A percentile compares a stretch with the other conserved stretches of the same genome.
Evolutionary conservation across 1,140 invertebrate species (phyloP).

Genomic region (Cherax quadricarinatus): DNA sequence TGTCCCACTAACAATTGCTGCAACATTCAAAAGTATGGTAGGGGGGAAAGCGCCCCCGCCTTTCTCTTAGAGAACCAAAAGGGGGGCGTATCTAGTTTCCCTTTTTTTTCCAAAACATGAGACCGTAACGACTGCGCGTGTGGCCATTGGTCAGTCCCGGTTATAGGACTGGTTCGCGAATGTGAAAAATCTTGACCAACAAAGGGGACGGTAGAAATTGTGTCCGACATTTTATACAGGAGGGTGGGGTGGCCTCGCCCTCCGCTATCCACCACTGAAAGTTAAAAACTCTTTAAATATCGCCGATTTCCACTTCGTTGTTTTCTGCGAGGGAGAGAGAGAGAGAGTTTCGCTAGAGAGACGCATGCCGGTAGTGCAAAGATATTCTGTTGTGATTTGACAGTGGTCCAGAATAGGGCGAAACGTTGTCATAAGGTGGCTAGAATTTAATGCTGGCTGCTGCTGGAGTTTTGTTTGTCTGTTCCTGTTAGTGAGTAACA

Average conservation of each 20-base stretch:
- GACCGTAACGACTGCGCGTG: constrained; percentile 15
- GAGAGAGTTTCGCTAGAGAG: background rate
- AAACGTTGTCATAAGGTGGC: too few species aligned
- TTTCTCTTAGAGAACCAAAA: constrained; percentile 30
- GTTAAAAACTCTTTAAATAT: constrained; percentile 44
- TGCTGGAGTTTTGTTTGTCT: too few species aligned
- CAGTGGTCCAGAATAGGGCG: too few species aligned
- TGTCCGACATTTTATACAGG: constrained; percentile 53
- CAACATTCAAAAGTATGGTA: constrained; percentile 35
- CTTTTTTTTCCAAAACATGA: constrained; percentile 55
- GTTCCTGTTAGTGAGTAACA: too few species aligned
- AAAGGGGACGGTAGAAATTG: constrained; percentile 63
- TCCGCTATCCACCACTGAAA: constrained; percentile 22
- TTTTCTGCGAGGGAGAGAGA: background rate
- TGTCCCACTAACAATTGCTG: constrained; percentile 23
- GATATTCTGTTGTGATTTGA: too few species aligned
- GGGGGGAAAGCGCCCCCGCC: background rate
- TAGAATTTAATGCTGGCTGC: too few species aligned
- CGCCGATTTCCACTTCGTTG: constrained; percentile 31
- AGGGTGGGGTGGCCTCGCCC: constrained; percentile 32
- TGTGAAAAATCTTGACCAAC: constrained; percentile 54
- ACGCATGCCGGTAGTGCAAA: too few species aligned
- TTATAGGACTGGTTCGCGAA: constrained; percentile 41
- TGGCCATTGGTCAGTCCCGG: constrained; percentile 28
- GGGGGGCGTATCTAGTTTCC: constrained; percentile 48